phyloP scores from a whole-genome alignment of 2,113 vertebrate genomes.

The Mesembrinibis cayennensis region DNA sequence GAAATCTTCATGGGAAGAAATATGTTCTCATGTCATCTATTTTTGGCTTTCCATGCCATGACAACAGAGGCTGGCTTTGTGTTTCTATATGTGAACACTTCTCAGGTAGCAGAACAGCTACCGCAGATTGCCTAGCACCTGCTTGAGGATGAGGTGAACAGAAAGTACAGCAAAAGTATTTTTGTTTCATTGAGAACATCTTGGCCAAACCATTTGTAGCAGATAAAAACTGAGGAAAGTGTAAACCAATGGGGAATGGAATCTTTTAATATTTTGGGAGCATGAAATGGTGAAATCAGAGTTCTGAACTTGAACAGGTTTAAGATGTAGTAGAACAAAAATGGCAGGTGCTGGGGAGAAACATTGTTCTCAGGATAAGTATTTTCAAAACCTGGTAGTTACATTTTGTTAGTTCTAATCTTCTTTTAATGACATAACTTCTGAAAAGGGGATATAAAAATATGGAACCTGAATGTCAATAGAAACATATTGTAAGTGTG shows the following conservation, averaged over 20 bases:
- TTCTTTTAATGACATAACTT: background rate
- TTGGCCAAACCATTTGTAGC: background rate
- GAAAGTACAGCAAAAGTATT: constrained; percentile 33
- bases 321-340: background rate
- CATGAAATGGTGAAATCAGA: background rate
- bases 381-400: background rate
- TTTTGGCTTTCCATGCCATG: background rate
- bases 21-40: constrained; percentile 21
- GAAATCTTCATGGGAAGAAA: background rate
- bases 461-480: background rate
- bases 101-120: constrained; percentile 45
- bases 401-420: background rate
- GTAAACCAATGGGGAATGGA: background rate
- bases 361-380: background rate
- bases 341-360: background rate
- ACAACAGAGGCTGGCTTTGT: constrained; percentile 10
- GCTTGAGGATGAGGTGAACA: constrained; percentile 7
- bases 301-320: background rate
- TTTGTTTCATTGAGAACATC: constrained; percentile 26
- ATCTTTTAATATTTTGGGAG: background rate
- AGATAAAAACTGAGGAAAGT: background rate
- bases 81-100: constrained; percentile 12
- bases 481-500: background rate
- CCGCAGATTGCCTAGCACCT: constrained; percentile 46
- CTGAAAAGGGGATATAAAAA: background rate